Evolutionary conservation across 2,888 invertebrate species (phyloP).

Genomic region (Ennomos erosarius): DNA sequence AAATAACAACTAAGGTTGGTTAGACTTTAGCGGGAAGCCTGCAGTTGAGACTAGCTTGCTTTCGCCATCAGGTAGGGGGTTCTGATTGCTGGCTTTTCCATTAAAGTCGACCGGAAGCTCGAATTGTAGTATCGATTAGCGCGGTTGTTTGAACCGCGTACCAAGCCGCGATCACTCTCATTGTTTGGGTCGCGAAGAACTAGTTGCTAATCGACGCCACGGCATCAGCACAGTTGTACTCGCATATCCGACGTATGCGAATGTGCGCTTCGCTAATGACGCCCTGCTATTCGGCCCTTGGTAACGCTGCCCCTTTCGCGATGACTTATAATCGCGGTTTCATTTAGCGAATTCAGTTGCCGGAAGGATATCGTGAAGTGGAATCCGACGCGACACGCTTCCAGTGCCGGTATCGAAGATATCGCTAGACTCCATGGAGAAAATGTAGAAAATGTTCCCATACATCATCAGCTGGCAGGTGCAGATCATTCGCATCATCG

Average conservation of each 20-base stretch:
- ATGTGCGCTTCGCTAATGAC: slow-evolving; percentile 64
- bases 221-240: slow-evolving; percentile 58
- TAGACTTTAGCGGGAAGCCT: slow-evolving; percentile 40
- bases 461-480: slow-evolving; percentile 80
- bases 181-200: slow-evolving; percentile 77
- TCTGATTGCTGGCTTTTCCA: slow-evolving; percentile 52
- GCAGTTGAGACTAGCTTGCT: slow-evolving; percentile 53
- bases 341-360: slow-evolving; percentile 41
- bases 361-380: slow-evolving; percentile 33
- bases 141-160: slow-evolving; percentile 67
- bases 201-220: slow-evolving; percentile 72
- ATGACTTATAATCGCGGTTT: slow-evolving; percentile 43
- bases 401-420: slow-evolving; percentile 45
- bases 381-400: slow-evolving; percentile 15
- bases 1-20: slow-evolving; percentile 19
- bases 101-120: slow-evolving; percentile 61
- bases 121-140: slow-evolving; percentile 70
- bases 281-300: slow-evolving; percentile 41
- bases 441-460: slow-evolving; percentile 79
- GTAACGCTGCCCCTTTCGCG: slow-evolving; percentile 40
- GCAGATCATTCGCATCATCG: slow-evolving; percentile 58
- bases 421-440: slow-evolving; percentile 51
- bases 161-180: slow-evolving; percentile 81
- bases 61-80: slow-evolving; percentile 40
- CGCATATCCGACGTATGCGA: slow-evolving; percentile 66